phyloP scores from a whole-genome alignment of 2,797 vertebrate species.

The Microtus obscurus region DNA sequence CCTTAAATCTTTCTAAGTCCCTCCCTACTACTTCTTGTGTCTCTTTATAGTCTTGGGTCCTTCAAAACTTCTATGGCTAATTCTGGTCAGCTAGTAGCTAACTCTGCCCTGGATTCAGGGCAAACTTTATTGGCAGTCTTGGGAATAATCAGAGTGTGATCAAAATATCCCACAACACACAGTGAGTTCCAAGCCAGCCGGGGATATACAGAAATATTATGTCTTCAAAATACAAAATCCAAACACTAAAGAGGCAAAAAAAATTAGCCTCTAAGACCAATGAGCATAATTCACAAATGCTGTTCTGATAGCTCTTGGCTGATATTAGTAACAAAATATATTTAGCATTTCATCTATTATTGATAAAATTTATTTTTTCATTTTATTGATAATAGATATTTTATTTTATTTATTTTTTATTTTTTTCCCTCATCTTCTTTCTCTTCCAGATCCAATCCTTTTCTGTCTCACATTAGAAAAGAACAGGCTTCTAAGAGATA shows the following conservation, averaged over 20 bases:
- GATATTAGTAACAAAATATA: constrained; percentile 7
- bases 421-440: not conserved
- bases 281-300: constrained; percentile 65
- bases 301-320: constrained; percentile 45
- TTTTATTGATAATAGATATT: not conserved
- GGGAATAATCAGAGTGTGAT: not conserved
- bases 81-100: not conserved
- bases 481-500: not conserved
- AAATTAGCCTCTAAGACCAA: constrained; percentile 64
- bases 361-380: not conserved
- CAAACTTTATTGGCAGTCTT: not conserved
- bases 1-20: too few species aligned
- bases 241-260: not conserved
- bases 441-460: not conserved
- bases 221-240: not conserved
- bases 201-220: not conserved
- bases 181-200: not conserved
- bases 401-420: too few species aligned
- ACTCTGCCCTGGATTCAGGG: not conserved
- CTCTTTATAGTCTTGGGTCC: not conserved
- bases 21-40: not conserved
- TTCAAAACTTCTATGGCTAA: not conserved
- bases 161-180: not conserved
- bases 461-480: not conserved
- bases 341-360: not conserved